Base-by-base conservation (phyloP, 2,797 vertebrate species). In the Garrulus glandarius region DNA sequence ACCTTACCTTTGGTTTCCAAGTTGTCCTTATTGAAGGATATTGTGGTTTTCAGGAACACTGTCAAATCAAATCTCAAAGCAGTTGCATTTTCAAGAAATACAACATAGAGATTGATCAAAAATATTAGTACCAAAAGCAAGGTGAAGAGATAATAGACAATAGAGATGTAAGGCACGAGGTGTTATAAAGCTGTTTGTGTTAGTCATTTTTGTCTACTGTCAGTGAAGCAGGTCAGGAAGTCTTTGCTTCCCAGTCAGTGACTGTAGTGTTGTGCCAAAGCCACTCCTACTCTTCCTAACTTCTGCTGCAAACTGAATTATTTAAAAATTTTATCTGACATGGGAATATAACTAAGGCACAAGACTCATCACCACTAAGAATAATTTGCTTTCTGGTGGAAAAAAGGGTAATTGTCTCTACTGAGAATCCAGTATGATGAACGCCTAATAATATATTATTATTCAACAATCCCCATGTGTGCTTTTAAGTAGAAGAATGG, bases 321-420 rank as follows among this genome's bases (percentile, higher is more conserved):
- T n/a, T 86, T 6, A 70, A 83, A 83, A 94, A 69, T 84, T 83
- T 64, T 89, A 49, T 92, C 67, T 87, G 44, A 80, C 18, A 34
- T 70, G 43, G 43, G 46, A 92, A 56, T 39, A 65, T 68, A 67
- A 65, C 82, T 85, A 87, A 60, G 56, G 50, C 34, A 46, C 49
- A 88, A 71, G 27, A 85, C 47, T 89, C 70, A 88, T 69, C 56
- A 81, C 27, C 79, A 77, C 43, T 84, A 94, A 87, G 65, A 93
- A 36, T 87, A 76, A 71, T 84, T 94, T 83, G 7, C 34, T 77
- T 87, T 92, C 64, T 3, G 15, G 71, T 59, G 65, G 89, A 91
- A 96, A 91, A 83, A 85, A 83, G n/a, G 56, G 57, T 84, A 95
- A 96, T 91, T 91, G 34, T 93, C 53, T 92, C 89, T 84, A 11